These are phyloP conservation scores for Delia radicum DNA, from an alignment of 1,140 invertebrate species.

Conservation along the genomic window DNA sequence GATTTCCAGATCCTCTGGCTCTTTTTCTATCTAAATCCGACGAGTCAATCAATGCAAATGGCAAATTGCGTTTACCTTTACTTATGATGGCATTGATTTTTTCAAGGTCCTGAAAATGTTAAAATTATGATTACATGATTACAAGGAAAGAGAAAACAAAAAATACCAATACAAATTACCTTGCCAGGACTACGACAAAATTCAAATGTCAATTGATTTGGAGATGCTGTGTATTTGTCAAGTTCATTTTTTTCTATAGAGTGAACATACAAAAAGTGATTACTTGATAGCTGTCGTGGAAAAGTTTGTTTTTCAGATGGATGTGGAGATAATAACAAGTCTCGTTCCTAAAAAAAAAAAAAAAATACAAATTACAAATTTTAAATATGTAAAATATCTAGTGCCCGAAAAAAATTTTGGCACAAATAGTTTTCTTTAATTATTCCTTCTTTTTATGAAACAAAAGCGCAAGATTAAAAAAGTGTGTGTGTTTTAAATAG, in stretches of 20 bases:
- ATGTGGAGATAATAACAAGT: constrained; percentile 75
- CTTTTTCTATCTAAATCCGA: constrained; percentile 12
- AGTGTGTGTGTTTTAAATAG: too few relatives aligned
- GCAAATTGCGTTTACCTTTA: constrained; percentile 29
- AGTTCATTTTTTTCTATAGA: constrained; percentile 62
- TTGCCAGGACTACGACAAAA: constrained; percentile 89
- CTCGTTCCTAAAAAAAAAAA: constrained; percentile 48
- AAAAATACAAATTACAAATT: too few relatives aligned
- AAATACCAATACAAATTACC: constrained; percentile 59
- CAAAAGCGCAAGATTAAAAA: too few relatives aligned
- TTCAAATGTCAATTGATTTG: constrained; percentile 72
- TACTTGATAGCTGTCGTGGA: constrained; percentile 65
- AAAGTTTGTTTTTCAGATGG: constrained; percentile 64
- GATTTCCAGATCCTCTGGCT: constrained; percentile 18
- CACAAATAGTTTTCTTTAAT: too few relatives aligned
- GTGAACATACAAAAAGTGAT: constrained; percentile 69
- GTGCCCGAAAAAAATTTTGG: too few relatives aligned
- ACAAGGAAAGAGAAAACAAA: constrained; percentile 7
- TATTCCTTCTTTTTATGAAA: too few relatives aligned
- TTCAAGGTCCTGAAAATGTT: constrained; percentile 45
- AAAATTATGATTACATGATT: constrained; percentile 9
- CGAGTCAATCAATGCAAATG: constrained; percentile 24
- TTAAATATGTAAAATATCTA: too few relatives aligned
- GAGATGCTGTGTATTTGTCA: constrained; percentile 42
- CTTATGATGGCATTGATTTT: constrained; percentile 52